These are phyloP conservation scores for Lithodes maja DNA, from an alignment of 2,888 invertebrate species.

Conservation along the genomic window DNA sequence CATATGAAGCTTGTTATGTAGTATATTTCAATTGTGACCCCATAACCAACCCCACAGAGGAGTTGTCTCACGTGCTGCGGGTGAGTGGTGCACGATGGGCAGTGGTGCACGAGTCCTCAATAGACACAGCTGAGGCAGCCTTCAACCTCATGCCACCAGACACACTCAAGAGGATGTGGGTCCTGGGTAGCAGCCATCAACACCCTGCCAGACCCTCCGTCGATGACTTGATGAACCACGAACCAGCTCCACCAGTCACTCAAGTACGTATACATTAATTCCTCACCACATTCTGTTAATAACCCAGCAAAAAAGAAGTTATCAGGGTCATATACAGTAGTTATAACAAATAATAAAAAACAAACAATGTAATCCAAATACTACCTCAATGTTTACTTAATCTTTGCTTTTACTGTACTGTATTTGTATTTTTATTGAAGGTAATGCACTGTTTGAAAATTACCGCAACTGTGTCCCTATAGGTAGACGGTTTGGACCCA, in stretches of 20 bases:
- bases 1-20: too few relatives aligned
- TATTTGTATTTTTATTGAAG: too few relatives aligned
- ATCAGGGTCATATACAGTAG: too few relatives aligned
- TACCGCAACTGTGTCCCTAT: too few relatives aligned
- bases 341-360: too few relatives aligned
- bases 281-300: too few relatives aligned
- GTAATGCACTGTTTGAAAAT: too few relatives aligned
- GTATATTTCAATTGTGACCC: too few relatives aligned
- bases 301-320: too few relatives aligned
- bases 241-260: neutral
- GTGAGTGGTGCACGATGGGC: slow-evolving; percentile 27
- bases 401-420: too few relatives aligned
- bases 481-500: slow-evolving; percentile 22
- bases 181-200: neutral
- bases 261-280: neutral
- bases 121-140: slow-evolving; percentile 17
- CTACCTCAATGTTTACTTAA: too few relatives aligned
- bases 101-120: slow-evolving; percentile 4
- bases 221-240: neutral
- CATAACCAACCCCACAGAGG: slow-evolving; percentile 1
- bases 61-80: slow-evolving; percentile 10
- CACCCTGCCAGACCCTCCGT: neutral
- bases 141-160: neutral
- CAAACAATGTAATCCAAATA: too few relatives aligned
- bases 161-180: slow-evolving; percentile 27